phyloP scores from a whole-genome alignment of 1,140 invertebrate species.

The Drosophila bipectinata region DNA sequence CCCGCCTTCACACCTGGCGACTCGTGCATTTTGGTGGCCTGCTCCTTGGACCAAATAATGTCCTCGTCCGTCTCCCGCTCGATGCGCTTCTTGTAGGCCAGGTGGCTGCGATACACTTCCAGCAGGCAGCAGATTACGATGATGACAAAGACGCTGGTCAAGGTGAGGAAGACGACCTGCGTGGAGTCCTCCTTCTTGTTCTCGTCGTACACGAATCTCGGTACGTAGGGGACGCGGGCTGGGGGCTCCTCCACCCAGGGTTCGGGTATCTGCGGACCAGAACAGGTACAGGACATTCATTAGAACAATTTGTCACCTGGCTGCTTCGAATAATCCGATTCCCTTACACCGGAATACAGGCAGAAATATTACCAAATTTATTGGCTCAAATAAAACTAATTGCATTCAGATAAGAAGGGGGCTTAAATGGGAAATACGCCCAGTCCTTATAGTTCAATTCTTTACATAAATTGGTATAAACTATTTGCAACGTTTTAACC shows the following conservation, averaged over 20 bases:
- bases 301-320: constrained; percentile 63
- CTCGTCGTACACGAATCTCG: constrained; percentile 87
- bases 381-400: background rate
- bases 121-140: constrained; percentile 87
- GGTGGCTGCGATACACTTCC: constrained; percentile 88
- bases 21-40: constrained; percentile 87
- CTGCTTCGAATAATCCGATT: constrained; percentile 28
- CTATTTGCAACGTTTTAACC: no score
- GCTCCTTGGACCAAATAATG: constrained; percentile 88
- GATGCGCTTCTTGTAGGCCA: constrained; percentile 87
- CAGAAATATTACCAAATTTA: no score
- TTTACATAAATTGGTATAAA: no score
- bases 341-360: background rate
- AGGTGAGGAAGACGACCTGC: constrained; percentile 89
- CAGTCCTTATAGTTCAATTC: no score
- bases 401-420: background rate
- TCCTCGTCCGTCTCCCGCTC: constrained; percentile 89
- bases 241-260: constrained; percentile 93
- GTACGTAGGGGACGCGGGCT: constrained; percentile 89
- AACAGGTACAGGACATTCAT: constrained; percentile 48
- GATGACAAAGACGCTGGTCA: constrained; percentile 88
- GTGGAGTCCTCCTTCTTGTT: constrained; percentile 91
- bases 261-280: constrained; percentile 85
- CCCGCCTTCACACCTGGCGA: constrained; percentile 83
- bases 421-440: no score